Conservation (phyloP, 2,888 invertebrate genomes). For the Gortyna flavago region DNA sequence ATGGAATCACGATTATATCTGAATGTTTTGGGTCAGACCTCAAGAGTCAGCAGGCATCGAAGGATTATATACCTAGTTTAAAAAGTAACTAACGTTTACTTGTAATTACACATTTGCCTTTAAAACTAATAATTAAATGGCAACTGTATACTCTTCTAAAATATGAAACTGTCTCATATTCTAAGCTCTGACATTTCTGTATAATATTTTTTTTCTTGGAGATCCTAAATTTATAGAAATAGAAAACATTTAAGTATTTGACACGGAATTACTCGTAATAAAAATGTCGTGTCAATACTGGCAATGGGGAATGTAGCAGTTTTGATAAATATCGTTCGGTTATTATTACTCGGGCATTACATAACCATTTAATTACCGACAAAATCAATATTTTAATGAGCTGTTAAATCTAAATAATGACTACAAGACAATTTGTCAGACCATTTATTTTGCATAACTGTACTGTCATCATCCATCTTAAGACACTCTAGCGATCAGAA, state of each 20-base stretch:
- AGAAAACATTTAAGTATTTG: background rate
- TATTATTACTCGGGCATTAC: background rate
- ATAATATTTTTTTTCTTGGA: background rate
- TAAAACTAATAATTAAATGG: background rate
- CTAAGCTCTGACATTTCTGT: background rate
- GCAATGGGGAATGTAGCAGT: background rate
- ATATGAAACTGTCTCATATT: background rate
- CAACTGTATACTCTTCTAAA: background rate
- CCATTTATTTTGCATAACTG: slow-evolving; percentile 39
- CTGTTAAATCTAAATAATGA: slow-evolving; percentile 3
- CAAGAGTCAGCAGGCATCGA: background rate
- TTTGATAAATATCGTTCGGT: background rate
- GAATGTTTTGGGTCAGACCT: slow-evolving; percentile 4
- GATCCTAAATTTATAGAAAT: background rate
- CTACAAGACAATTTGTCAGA: slow-evolving; percentile 26
- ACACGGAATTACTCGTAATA: background rate
- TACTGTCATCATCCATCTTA: slow-evolving; percentile 55
- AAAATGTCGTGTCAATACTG: too few species aligned
- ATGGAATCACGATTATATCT: background rate
- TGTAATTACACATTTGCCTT: background rate
- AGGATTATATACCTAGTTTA: background rate
- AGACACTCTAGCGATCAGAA: slow-evolving; percentile 12
- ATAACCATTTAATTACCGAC: slow-evolving; percentile 2
- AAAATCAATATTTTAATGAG: slow-evolving; percentile 25
- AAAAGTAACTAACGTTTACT: background rate